Base-by-base conservation (phyloP, 2,888 invertebrate genomes). In the Pollenia griseotomentosa region DNA sequence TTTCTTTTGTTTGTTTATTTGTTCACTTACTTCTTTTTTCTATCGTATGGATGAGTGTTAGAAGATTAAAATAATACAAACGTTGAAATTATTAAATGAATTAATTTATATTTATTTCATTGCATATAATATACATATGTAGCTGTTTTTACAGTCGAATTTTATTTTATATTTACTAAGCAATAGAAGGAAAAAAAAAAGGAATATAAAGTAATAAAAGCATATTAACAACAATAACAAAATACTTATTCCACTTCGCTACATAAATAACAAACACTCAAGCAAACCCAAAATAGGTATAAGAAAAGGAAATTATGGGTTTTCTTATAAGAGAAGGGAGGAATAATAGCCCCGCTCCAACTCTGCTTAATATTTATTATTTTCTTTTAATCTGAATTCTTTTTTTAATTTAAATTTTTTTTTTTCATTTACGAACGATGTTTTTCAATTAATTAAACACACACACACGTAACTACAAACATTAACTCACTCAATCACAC, bases 391-490 rank as follows among this genome's bases (percentile, higher is more conserved):
- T 77, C 66, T 86, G n/a, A 55, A 80, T 86, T 86, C 53, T 80
- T 77, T 65, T 77, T 68, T 55, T 33, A 33, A 6, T 33, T 33
- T 33, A 33, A 4, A 23, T 51, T 85, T 71, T 59, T 65, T 73
- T 77, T 86, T 68, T 33, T 63, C 23, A 23, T 81, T 75, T 71
- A 51, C 68, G 78, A 78, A 71, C 55, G 70, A 82, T 86, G 65
- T 77, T 81, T 86, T 87, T 84, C 77, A 87, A 84, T 81, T 84
- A 87, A 84, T 81, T 77, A 59, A 48, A n/a, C n/a, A n/a, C 71
- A 83, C 59, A 80, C 75, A 75, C 66, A 61, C 57, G 73, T 59
- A 63, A 46, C 65, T 44, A 80, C 16, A 44, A 65, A 55, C 19
- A 73, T 40, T 70, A 83, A 63, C 42, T 68, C 75, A 80, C 44